A percentile compares a stretch with the other conserved stretches of the same genome.
These are phyloP conservation scores for Phaonia tiefii DNA, from an alignment of 2,888 invertebrate species.

Conservation along the genomic window DNA sequence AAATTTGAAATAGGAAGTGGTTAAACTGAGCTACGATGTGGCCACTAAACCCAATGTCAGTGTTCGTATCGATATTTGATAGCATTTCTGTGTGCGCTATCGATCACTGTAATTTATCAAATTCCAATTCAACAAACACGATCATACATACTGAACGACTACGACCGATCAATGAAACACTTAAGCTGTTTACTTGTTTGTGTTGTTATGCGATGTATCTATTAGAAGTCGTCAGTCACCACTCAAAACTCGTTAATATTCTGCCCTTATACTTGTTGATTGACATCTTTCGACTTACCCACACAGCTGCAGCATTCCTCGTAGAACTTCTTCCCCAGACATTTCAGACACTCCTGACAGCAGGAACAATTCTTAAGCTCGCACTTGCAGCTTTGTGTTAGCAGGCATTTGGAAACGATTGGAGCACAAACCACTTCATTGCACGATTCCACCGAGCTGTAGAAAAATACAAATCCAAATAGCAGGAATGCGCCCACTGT, in stretches of 20 bases:
- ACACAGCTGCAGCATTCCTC: conserved; percentile 98
- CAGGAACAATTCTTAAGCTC: conserved; percentile 96
- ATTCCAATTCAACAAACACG: conserved; percentile 38
- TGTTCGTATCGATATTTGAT: conserved; percentile 8
- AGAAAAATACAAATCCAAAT: conserved; percentile 74
- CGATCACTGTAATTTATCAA: conserved; percentile 39
- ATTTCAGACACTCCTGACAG: conserved; percentile 95
- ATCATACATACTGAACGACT: conserved; percentile 11
- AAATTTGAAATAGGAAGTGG: too few species aligned
- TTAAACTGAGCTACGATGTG: too few species aligned
- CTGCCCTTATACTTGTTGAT: conserved; percentile 38
- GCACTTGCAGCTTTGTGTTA: conserved; percentile 97
- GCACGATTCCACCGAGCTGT: conserved; percentile 82
- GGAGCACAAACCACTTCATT: conserved; percentile 98
- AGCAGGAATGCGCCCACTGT: conserved; percentile 72
- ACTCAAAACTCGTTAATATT: conserved; percentile 36
- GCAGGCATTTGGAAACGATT: conserved; percentile 97
- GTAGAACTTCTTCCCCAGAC: conserved; percentile 90
- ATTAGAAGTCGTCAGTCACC: conserved; percentile 34
- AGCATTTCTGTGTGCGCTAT: conserved; percentile 9
- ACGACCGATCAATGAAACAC: conserved; percentile 15
- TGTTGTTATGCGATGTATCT: conserved; percentile 47
- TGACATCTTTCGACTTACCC: conserved; percentile 84
- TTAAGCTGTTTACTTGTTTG: neutral
- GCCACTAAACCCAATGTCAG: neutral